Evolutionary conservation across 1,140 invertebrate genomes (phyloP), one percentile per base, ranked within the genome.

Genomic region (Bombus huntii): DNA sequence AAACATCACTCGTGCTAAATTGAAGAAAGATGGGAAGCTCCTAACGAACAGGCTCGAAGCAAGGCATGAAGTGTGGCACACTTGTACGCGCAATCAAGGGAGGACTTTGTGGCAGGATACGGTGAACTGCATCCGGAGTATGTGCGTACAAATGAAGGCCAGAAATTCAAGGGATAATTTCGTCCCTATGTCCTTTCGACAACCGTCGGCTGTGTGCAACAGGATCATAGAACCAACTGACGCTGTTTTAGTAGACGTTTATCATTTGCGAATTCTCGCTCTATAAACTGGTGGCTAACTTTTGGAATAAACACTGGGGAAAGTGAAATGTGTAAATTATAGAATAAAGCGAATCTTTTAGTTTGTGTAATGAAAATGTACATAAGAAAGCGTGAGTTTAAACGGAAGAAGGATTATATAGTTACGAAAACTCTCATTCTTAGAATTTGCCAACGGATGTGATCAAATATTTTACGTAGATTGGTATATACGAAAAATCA

Each of bases 161-260:
- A 85, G 84, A 87, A 86, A 82, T 89, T 90, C 83, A 79, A 71
- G 87, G 90, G 92, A 92, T 90, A 92, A 92, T 92, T 88, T 86
- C 59, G 81, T 87, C 71, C 83, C 79, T 89, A 79, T 78, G 73
- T 31, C n/a, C n/a, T 31, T 31, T 65, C 65, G 59, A 62, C 59
- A 47, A 53, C 22, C 80, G 87, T 86, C 39, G 88, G 70, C 59
- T 53, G 65, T 66, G 47, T 71, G 81, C 70, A 85, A 85, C 72
- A 76, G 73, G 80, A 73, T 81, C 72, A 62, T 53, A 73, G 44
- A 34, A 25, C 53, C n/a, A 57, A 65, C 57, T 68, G 72, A 59
- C 70, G 70, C 31, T 77, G 86, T 73, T 77, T 37, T 47, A 37
- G n/a, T 12, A n/a, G 57, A 53, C 65, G 34, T 47, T 53, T 79